Base-by-base conservation (phyloP, 2,113 vertebrate species). In the Grantiella picta region DNA sequence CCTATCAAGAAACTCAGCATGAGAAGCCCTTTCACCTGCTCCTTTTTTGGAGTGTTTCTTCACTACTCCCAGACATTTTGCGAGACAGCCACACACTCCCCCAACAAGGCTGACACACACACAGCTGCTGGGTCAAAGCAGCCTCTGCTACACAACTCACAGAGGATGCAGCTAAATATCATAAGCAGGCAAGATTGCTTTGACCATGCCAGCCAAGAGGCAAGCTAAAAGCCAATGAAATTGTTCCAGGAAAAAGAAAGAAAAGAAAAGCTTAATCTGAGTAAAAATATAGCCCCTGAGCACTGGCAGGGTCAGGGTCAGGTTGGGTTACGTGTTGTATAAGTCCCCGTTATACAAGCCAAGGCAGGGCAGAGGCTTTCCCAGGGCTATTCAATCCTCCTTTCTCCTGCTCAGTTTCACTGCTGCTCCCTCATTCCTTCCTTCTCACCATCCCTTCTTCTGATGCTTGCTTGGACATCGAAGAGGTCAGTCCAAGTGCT, bases 271-370 rank as follows among this genome's bases (percentile, higher is more conserved):
- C 93, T 96, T 97, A 96, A 95, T 97, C 95, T 95, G 57, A 61
- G 96, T 89, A 92, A 92, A 95, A 96, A 93, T 94, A 97, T 94
- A 95, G 86, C 90, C 71, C 54, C 53, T 89, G 81, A 82, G 59
- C 53, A 60, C 95, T 90, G 91, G 88, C 82, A 36, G 96, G 76
- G 86, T 88, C 95, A 96, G 97, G 96, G 92, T 96, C 96, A 97
- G 92, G n/a, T 88, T 91, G 83, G 96, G 95, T 97, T 97, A 97
- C 50, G 0, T 0, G 68, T 97, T 97, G 95, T 95, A 7, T 96
- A 97, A 97, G 90, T 38, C 66, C 56, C 53, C 40, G 1, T 90
- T 94, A 95, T 21, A 94, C 93, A 96, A 96, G 87, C 94, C 61
- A 92, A 85, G 94, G 84, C 81, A 59, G 77, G 36, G 61, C 63